Conservation (phyloP, 2,888 invertebrate genomes). For the Heteromyza rotundicornis region DNA sequence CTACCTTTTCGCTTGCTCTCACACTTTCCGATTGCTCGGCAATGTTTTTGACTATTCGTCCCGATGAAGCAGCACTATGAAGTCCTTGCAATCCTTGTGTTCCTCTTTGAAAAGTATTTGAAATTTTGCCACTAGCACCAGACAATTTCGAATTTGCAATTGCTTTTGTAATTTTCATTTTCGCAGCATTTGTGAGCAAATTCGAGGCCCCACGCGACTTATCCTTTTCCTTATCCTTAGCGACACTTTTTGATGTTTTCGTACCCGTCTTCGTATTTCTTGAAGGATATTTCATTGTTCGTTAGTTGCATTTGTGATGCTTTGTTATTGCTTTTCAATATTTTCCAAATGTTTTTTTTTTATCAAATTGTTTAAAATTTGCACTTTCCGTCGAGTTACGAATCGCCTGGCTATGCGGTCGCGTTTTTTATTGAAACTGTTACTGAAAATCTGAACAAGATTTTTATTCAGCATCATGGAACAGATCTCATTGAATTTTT, state of each 20-base stretch:
- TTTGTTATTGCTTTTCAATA: background rate
- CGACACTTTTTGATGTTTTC: background rate
- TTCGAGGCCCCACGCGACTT: conserved; percentile 20
- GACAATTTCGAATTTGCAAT: conserved; percentile 43
- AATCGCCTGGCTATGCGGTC: conserved; percentile 41
- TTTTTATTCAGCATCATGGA: background rate
- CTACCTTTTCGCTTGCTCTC: conserved; percentile 4
- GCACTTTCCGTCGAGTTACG: conserved; percentile 15
- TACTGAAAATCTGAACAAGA: background rate
- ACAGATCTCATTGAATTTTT: background rate
- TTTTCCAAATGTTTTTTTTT: background rate
- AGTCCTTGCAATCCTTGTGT: background rate
- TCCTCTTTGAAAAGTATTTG: background rate
- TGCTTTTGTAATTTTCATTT: conserved; percentile 53
- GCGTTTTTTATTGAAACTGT: conserved; percentile 52
- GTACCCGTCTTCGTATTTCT: conserved; percentile 4
- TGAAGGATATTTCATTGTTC: conserved; percentile 24
- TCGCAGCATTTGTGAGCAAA: conserved; percentile 49
- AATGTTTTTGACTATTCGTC: background rate
- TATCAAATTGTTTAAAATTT: background rate
- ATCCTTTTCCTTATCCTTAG: conserved; percentile 40
- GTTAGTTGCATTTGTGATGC: background rate
- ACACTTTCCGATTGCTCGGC: background rate
- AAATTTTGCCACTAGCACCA: conserved; percentile 21
- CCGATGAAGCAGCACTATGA: too few species aligned